phyloP scores from a whole-genome alignment of 2,888 invertebrate species.

The Limnephilus auricula region DNA sequence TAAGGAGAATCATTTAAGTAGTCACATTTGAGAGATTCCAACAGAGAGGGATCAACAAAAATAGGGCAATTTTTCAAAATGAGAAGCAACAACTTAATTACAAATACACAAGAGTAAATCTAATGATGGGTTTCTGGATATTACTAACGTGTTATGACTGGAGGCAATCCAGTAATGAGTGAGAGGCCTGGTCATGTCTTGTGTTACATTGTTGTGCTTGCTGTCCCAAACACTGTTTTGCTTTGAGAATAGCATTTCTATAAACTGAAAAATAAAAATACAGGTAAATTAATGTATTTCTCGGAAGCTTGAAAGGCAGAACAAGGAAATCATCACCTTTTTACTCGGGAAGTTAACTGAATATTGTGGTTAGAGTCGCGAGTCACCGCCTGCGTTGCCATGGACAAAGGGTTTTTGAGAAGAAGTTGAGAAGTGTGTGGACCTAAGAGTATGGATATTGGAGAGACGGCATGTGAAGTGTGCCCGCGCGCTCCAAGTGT shows the following conservation, averaged over 20 bases:
- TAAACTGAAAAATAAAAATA: conserved; percentile 79
- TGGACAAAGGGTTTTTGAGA: too few relatives aligned
- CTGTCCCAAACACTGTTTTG: conserved; percentile 95
- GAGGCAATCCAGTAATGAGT: conserved; percentile 97
- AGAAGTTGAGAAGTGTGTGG: too few relatives aligned
- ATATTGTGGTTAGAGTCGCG: too few relatives aligned
- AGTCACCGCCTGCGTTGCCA: too few relatives aligned
- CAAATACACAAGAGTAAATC: neutral
- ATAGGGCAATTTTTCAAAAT: neutral
- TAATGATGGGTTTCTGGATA: too few relatives aligned
- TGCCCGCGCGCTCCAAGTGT: too few relatives aligned
- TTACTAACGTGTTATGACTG: conserved; percentile 94
- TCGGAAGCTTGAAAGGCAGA: too few relatives aligned
- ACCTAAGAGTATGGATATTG: too few relatives aligned
- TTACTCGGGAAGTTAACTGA: too few relatives aligned
- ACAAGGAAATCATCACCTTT: too few relatives aligned
- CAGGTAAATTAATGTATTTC: neutral
- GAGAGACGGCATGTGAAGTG: too few relatives aligned
- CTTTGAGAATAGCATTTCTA: conserved; percentile 95
- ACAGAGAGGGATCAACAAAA: neutral
- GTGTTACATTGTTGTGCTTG: conserved; percentile 83
- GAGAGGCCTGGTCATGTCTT: conserved; percentile 94
- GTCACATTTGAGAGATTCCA: neutral
- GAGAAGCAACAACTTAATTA: neutral
- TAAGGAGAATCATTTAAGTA: neutral